Conservation (phyloP, 2,888 invertebrate species). For the Steinernema hermaphroditum region DNA sequence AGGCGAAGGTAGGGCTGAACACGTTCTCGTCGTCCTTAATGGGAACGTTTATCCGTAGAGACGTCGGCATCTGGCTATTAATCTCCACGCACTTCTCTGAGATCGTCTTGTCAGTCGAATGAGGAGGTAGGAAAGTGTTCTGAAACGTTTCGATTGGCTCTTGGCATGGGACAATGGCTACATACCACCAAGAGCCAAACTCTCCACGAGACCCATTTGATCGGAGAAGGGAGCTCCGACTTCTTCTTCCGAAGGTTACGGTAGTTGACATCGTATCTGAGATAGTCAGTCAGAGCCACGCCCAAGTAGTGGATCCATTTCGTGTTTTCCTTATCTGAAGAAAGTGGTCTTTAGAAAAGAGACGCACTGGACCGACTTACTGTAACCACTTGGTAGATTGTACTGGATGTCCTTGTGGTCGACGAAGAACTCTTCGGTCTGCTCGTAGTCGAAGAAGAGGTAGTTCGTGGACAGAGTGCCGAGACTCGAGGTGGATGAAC, state of each 20-base stretch:
- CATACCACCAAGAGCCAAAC: neutral
- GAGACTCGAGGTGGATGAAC: neutral
- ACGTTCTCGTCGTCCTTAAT: neutral
- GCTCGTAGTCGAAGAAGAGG: neutral
- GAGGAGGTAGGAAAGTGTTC: neutral
- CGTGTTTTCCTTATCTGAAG: constrained; percentile 1
- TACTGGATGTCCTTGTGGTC: neutral
- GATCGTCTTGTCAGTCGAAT: neutral
- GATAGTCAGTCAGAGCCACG: neutral
- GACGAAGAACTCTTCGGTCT: neutral
- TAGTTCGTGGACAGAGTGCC: constrained; percentile 14
- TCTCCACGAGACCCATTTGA: constrained; percentile 16
- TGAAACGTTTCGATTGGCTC: neutral
- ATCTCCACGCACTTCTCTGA: constrained; percentile 18
- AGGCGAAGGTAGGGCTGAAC: constrained; percentile 17
- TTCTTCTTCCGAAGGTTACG: neutral
- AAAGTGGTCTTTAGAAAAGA: neutral
- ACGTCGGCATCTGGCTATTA: constrained; percentile 18
- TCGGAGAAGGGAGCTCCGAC: neutral
- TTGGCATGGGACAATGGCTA: too few relatives aligned
- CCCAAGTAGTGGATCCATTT: constrained; percentile 15
- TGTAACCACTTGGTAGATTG: neutral
- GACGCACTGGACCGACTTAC: neutral
- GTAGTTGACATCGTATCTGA: neutral
- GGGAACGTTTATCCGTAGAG: neutral